Evolutionary conservation across 2,888 invertebrate genomes (phyloP).

Genomic region (Scrobipalpa atriplicella): DNA sequence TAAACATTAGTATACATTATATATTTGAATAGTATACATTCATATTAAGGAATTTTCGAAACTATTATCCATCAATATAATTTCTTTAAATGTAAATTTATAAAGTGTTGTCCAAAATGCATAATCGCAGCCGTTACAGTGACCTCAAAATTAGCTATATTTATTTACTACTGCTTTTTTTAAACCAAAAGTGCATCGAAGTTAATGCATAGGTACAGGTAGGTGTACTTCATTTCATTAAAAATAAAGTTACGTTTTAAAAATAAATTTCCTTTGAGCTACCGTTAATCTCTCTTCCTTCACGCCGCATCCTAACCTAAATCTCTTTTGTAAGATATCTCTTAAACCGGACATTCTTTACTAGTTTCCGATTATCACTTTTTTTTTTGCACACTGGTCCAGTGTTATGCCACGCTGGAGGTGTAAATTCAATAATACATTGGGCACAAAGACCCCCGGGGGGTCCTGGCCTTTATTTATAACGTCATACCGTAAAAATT

Average conservation of each 20-base stretch:
- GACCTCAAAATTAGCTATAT: too few relatives aligned
- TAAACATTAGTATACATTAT: too few relatives aligned
- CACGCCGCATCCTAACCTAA: background rate
- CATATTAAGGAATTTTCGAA: too few relatives aligned
- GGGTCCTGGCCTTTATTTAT: conserved; percentile 50
- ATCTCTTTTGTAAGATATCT: background rate
- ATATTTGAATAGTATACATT: too few relatives aligned
- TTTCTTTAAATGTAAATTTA: too few relatives aligned
- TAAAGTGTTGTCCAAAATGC: too few relatives aligned
- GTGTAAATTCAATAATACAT: conserved; percentile 72
- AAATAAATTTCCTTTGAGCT: background rate
- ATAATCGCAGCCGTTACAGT: too few relatives aligned
- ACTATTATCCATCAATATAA: too few relatives aligned
- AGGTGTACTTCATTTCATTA: too few relatives aligned
- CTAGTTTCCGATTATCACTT: conserved; percentile 46
- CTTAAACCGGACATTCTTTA: conserved; percentile 29
- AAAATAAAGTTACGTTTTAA: background rate
- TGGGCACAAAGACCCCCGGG: conserved; percentile 60
- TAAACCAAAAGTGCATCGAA: too few relatives aligned
- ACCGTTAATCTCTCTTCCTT: background rate
- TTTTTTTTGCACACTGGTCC: conserved; percentile 37
- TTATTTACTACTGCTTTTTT: too few relatives aligned
- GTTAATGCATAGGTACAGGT: too few relatives aligned
- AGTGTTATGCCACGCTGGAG: conserved; percentile 53
- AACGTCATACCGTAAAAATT: conserved; percentile 61